Evolutionary conservation across 2,888 invertebrate species (phyloP), one percentile per base, ranked within the genome.

Genomic region (Synanthedon tipuliformis): DNA sequence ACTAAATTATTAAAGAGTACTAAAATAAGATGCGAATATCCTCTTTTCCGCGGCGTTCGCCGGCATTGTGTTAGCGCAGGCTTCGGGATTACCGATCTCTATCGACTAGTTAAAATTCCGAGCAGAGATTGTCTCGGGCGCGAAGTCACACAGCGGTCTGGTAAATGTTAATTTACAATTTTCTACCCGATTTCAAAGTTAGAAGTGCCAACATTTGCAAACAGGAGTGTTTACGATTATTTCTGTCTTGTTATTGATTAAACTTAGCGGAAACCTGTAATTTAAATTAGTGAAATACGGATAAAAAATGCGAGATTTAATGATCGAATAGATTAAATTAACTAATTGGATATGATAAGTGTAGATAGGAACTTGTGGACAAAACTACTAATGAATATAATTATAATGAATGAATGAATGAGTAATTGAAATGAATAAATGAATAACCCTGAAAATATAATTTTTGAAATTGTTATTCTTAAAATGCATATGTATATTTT

Each of bases 1-100:
- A 85, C 84, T 75, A 80, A 82, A 83, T 81, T 86, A 84, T 79
- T 77, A 81, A 86, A 66, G 61, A 65, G 62, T 66, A 66, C 73
- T 78, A 75, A 81, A 84, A 81, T 84, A 83, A 82, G 81, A 82
- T 71, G 75, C 71, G 74, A 79, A 77, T 72, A 78, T 78, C 75
- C 77, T 74, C 71, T 78, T 78, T 72, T 66, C 78, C 71, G 69
- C 73, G 73, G 75, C 74, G 78, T 72, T 66, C 78, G 71, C 69
- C 73, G 73, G 75, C 74, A 78, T 78, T 81, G 78, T 81, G 79
- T 78, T 74, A 75, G 71, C 66, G 66, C 71, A 67, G 71, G 72
- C 75, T 77, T 76, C 66, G 72, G 76, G 73, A 84, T 80, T 81
- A 75, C 75, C 73, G 79, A 83, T 81, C 78, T 76, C 75, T 76